Conservation (phyloP, 1,140 invertebrate species). For the Leptinotarsa undecemlineata region DNA sequence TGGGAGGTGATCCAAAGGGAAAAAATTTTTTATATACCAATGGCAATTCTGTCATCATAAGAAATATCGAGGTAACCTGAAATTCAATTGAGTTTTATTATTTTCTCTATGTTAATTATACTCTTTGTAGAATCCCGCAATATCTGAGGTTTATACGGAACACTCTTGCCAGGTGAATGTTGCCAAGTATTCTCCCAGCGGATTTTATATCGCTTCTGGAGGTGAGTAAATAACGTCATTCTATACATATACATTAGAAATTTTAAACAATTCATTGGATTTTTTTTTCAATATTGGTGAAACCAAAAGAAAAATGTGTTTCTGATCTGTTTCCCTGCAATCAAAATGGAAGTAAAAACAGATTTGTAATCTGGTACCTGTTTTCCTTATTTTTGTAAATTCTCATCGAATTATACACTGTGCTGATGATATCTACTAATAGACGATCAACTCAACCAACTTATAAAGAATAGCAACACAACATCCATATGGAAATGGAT, state of each 20-base stretch:
- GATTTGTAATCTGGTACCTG: no score
- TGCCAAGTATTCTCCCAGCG: slow-evolving; percentile 97
- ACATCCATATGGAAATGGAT: no score
- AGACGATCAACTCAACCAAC: no score
- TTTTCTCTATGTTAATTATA: background rate
- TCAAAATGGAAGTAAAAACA: no score
- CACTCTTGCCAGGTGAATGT: slow-evolving; percentile 93
- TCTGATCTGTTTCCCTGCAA: no score
- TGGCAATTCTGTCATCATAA: slow-evolving; percentile 96
- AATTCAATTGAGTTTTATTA: background rate
- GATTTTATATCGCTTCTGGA: slow-evolving; percentile 98
- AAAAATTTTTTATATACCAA: slow-evolving; percentile 97
- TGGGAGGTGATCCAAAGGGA: slow-evolving; percentile 94
- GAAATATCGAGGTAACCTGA: slow-evolving; percentile 85
- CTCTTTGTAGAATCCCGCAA: slow-evolving; percentile 77
- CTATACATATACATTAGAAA: no score
- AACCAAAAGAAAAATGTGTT: no score
- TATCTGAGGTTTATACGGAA: slow-evolving; percentile 95
- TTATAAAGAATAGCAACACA: no score
- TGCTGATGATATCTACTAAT: no score
- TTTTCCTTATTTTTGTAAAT: background rate
- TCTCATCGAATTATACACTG: slow-evolving; percentile 20
- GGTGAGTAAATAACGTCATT: slow-evolving; percentile 63
- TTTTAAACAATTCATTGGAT: no score
- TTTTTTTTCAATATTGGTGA: no score